Conservation (phyloP, 2,797 vertebrate genomes). For the Tadarida brasiliensis region DNA sequence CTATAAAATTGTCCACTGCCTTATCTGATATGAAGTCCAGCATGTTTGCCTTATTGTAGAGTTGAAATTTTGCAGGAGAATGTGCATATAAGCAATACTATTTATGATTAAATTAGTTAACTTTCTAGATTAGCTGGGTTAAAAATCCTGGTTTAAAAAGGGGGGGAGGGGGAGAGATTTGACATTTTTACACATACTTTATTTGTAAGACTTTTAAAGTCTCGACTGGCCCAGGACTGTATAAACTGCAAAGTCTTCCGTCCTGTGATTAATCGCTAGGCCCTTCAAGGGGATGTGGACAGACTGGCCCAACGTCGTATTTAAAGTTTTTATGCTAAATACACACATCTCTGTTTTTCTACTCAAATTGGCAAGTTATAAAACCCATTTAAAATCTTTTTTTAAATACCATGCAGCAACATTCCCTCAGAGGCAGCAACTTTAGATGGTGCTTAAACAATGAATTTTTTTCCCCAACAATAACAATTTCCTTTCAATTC, state of each 20-base stretch:
- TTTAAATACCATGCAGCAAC: constrained; percentile 65
- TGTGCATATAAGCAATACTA: not conserved
- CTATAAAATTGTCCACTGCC: not conserved
- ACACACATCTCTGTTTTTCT: constrained; percentile 57
- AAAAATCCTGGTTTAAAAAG: not conserved
- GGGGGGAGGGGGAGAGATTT: not conserved
- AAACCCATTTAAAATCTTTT: constrained; percentile 69
- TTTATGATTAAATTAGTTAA: constrained; percentile 32
- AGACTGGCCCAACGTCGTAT: not conserved
- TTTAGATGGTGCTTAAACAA: constrained; percentile 69
- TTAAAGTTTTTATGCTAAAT: constrained; percentile 26
- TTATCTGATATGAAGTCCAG: not conserved
- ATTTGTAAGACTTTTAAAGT: not conserved
- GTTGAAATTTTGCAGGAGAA: not conserved
- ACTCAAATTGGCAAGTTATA: constrained; percentile 37
- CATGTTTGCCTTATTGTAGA: not conserved
- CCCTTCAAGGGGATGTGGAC: not conserved
- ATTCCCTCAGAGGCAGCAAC: constrained; percentile 57
- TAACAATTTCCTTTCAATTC: constrained; percentile 80
- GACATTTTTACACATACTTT: not conserved
- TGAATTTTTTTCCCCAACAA: constrained; percentile 68
- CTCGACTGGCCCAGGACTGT: not conserved
- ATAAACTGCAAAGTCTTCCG: not conserved
- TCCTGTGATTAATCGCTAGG: not conserved
- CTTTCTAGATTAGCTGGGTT: not conserved